Conservation (phyloP, 2,888 invertebrate species). For the Cerastoderma edule region DNA sequence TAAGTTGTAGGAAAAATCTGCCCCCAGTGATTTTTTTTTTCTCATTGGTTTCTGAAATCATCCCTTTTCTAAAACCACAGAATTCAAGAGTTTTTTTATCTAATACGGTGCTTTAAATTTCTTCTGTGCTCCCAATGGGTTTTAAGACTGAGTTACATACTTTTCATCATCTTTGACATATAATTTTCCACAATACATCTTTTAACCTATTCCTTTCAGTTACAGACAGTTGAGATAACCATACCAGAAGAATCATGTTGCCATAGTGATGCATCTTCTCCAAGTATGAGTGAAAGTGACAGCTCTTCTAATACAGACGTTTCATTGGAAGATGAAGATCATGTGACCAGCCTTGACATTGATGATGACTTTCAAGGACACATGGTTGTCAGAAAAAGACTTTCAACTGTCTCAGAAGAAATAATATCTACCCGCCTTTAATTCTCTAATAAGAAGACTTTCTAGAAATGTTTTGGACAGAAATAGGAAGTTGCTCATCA, state of each 20-base stretch:
- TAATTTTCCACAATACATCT: background rate
- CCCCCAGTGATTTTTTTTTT: too few species aligned
- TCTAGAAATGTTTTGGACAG: too few species aligned
- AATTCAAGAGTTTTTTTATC: too few species aligned
- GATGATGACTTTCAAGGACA: slow-evolving; percentile 15
- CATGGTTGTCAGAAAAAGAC: slow-evolving; percentile 50
- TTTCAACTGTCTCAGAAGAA: slow-evolving; percentile 61
- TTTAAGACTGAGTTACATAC: too few species aligned
- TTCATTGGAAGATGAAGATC: slow-evolving; percentile 48
- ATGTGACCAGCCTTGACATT: slow-evolving; percentile 42
- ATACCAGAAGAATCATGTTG: slow-evolving; percentile 8
- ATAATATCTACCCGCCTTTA: slow-evolving; percentile 6
- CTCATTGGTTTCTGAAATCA: too few species aligned
- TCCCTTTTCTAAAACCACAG: too few species aligned
- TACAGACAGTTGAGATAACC: slow-evolving; percentile 28
- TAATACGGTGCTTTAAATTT: too few species aligned
- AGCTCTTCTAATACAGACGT: slow-evolving; percentile 33
- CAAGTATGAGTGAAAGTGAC: slow-evolving; percentile 43
- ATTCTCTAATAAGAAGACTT: too few species aligned
- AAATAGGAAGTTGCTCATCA: too few species aligned
- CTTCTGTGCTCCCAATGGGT: too few species aligned
- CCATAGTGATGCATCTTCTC: slow-evolving; percentile 27
- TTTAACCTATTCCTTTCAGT: background rate
- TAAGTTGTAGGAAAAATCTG: too few species aligned
- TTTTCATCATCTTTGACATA: too few species aligned